phyloP scores from a whole-genome alignment of 1,140 invertebrate species.

The Drosophila sp. region DNA sequence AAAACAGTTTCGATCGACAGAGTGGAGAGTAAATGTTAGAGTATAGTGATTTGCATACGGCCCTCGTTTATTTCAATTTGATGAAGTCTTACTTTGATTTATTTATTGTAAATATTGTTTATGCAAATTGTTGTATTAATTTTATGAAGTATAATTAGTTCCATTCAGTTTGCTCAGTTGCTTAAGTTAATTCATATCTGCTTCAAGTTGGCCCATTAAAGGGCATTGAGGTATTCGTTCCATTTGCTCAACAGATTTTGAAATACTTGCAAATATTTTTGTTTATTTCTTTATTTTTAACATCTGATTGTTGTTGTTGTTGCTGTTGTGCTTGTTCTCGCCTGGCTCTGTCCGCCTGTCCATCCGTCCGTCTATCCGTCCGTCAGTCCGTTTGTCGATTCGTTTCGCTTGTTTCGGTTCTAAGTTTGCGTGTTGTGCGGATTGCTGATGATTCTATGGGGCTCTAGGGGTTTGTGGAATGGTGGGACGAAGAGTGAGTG shows the following conservation, averaged over 20 bases:
- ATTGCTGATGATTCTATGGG: not conserved
- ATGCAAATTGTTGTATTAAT: not conserved
- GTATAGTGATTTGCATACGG: not conserved
- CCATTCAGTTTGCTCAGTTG: not conserved
- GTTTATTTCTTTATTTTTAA: slow-evolving; percentile 70
- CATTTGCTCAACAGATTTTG: slow-evolving; percentile 22
- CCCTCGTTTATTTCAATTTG: not conserved
- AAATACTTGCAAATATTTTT: slow-evolving; percentile 59
- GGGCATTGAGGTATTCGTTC: slow-evolving; percentile 2
- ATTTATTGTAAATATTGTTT: not conserved
- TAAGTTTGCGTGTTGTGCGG: slow-evolving; percentile 69
- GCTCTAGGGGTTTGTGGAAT: not conserved
- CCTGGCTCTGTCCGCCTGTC: not conserved
- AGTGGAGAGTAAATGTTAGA: not conserved
- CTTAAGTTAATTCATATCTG: not conserved
- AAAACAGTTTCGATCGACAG: no score
- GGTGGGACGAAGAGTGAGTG: no score
- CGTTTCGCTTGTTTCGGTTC: slow-evolving; percentile 74
- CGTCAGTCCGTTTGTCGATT: slow-evolving; percentile 51
- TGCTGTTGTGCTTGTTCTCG: slow-evolving; percentile 40
- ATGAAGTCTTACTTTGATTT: not conserved
- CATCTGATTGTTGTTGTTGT: slow-evolving; percentile 35
- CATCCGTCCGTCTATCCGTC: no score
- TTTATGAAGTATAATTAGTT: not conserved
- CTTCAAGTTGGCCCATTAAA: slow-evolving; percentile 9